Evolutionary conservation across 1,140 invertebrate species (phyloP).

Genomic region (Neodiprion pinetum): DNA sequence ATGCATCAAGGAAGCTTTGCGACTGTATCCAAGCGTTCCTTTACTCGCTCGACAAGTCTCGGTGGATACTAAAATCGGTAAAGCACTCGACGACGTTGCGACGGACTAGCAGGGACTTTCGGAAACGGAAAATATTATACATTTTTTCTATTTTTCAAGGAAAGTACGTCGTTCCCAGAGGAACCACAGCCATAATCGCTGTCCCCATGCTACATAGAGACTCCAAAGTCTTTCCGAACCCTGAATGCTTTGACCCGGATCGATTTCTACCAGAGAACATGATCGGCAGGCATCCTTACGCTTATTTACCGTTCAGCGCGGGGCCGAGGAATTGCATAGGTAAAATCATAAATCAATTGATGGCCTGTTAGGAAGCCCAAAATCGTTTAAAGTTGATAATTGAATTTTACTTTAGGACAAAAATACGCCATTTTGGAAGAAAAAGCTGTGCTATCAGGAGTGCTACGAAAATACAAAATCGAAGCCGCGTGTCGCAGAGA

Average conservation of each 20-base stretch:
- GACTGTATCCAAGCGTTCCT: slow-evolving; percentile 77
- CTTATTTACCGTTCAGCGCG: slow-evolving; percentile 79
- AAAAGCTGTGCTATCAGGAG: slow-evolving; percentile 71
- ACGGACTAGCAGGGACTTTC: neutral
- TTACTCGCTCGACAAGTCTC: slow-evolving; percentile 69
- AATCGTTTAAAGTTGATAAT: slow-evolving; percentile 10
- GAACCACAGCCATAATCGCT: slow-evolving; percentile 63
- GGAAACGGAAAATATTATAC: neutral
- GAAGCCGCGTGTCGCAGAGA: slow-evolving; percentile 65
- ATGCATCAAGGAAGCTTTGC: slow-evolving; percentile 73
- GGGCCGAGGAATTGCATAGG: slow-evolving; percentile 80
- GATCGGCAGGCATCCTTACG: slow-evolving; percentile 67
- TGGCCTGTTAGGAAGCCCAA: neutral
- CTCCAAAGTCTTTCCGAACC: slow-evolving; percentile 71
- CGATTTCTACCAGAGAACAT: slow-evolving; percentile 73
- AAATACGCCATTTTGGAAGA: slow-evolving; percentile 81
- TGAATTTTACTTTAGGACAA: slow-evolving; percentile 64
- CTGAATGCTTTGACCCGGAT: slow-evolving; percentile 79
- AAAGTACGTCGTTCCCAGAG: slow-evolving; percentile 60
- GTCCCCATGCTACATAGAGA: slow-evolving; percentile 73
- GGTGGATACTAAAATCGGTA: slow-evolving; percentile 68
- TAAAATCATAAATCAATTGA: slow-evolving; percentile 36
- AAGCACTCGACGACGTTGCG: slow-evolving; percentile 27
- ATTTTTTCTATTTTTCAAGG: slow-evolving; percentile 36
- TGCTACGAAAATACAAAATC: slow-evolving; percentile 72